A percentile compares a stretch with the other conserved stretches of the same genome.
Evolutionary conservation across 2,888 invertebrate species (phyloP).

Genomic region (Polietes domitor): DNA sequence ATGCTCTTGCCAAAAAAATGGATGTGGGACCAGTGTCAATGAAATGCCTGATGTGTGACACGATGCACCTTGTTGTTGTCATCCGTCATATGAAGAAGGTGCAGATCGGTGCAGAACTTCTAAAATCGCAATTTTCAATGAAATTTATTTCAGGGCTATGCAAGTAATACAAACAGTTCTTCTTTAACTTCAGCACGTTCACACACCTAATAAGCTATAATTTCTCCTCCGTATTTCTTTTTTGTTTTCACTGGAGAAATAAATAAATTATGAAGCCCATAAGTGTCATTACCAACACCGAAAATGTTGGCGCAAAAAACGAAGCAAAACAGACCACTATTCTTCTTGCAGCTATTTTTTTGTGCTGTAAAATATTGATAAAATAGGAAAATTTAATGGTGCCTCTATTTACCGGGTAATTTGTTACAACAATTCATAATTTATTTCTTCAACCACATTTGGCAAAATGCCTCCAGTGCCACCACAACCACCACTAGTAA

Average conservation of each 20-base stretch:
- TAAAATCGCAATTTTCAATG: too few relatives aligned
- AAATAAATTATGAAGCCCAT: conserved; percentile 57
- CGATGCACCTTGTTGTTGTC: too few relatives aligned
- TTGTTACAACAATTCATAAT: conserved; percentile 65
- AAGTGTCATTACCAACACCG: conserved; percentile 24
- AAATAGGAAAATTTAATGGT: conserved; percentile 63
- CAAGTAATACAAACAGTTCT: background rate
- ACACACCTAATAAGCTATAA: conserved; percentile 8
- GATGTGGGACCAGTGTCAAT: too few relatives aligned
- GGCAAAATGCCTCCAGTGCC: conserved; percentile 62
- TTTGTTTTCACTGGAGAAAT: conserved; percentile 4
- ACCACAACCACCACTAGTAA: conserved; percentile 2
- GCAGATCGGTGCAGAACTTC: too few relatives aligned
- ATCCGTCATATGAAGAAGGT: too few relatives aligned
- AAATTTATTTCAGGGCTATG: too few relatives aligned
- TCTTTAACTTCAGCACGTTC: background rate
- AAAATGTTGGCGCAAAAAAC: conserved; percentile 32
- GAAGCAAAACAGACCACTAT: conserved; percentile 53
- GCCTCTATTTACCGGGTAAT: conserved; percentile 63
- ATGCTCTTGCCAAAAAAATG: too few relatives aligned
- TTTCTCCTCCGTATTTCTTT: background rate
- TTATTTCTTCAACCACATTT: conserved; percentile 62
- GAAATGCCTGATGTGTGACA: too few relatives aligned
- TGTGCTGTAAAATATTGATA: conserved; percentile 65
- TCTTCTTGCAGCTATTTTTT: conserved; percentile 5